Evolutionary conservation across 1,140 invertebrate species (phyloP).

Genomic region (Capitella teleta): DNA sequence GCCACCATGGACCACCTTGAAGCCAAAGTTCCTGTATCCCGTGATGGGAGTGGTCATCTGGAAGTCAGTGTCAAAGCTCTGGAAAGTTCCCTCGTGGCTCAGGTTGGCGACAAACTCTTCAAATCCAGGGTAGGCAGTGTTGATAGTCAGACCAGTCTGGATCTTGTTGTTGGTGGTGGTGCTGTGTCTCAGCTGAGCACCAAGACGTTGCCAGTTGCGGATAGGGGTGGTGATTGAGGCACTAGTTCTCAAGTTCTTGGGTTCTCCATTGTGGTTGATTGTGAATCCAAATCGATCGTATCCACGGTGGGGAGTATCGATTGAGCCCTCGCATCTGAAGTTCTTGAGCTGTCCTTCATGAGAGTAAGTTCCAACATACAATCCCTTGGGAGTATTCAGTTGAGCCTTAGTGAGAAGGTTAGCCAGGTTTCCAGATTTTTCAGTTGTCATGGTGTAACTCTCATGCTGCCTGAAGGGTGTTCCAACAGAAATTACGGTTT

Average conservation of each 20-base stretch:
- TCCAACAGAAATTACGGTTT: too few species aligned
- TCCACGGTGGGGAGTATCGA: not conserved
- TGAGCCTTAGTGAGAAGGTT: too few species aligned
- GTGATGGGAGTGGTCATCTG: constrained; percentile 7
- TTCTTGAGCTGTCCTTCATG: not conserved
- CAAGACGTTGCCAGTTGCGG: too few species aligned
- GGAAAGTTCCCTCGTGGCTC: too few species aligned
- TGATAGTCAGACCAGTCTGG: constrained; percentile 10
- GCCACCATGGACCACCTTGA: constrained; percentile 5
- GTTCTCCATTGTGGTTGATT: not conserved
- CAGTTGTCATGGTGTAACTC: too few species aligned
- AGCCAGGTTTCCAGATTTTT: not conserved
- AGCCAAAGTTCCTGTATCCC: constrained; percentile 11
- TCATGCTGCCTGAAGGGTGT: too few species aligned
- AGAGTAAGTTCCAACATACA: too few species aligned
- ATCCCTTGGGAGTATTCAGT: too few species aligned
- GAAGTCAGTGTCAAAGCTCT: not conserved
- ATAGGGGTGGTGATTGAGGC: too few species aligned
- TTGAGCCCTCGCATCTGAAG: not conserved
- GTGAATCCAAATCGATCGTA: not conserved
- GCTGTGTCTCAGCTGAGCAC: too few species aligned
- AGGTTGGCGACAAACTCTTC: too few species aligned
- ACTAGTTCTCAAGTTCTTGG: too few species aligned
- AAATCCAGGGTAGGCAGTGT: constrained; percentile 17
- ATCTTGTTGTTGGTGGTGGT: constrained; percentile 2